A percentile compares a stretch with the other conserved stretches of the same genome.
Evolutionary conservation across 2,888 invertebrate genomes (phyloP).

Genomic region (Acleris holmiana): DNA sequence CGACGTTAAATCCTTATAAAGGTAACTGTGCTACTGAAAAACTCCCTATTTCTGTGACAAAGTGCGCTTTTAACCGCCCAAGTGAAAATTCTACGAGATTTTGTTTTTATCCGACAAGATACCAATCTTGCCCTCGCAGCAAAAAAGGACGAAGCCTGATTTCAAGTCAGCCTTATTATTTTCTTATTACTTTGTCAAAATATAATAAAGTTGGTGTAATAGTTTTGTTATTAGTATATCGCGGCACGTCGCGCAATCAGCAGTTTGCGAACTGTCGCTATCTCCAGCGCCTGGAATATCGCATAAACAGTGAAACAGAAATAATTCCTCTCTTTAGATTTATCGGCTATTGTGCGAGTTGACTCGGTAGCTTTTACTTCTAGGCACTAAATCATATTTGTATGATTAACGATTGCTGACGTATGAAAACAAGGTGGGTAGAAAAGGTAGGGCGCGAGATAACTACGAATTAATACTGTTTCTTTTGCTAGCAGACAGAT

Average conservation of each 20-base stretch:
- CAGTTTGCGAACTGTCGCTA: constrained; percentile 69
- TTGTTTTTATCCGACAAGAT: constrained; percentile 59
- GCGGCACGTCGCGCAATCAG: constrained; percentile 63
- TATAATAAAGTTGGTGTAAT: constrained; percentile 36
- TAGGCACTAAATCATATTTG: constrained; percentile 76
- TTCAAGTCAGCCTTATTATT: constrained; percentile 57
- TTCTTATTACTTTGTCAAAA: constrained; percentile 53
- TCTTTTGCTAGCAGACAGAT: constrained; percentile 13
- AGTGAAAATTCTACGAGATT: constrained; percentile 70
- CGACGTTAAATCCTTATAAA: constrained; percentile 80
- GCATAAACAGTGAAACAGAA: constrained; percentile 73
- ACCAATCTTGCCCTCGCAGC: constrained; percentile 54
- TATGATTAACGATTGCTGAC: constrained; percentile 70
- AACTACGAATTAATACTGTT: constrained; percentile 31
- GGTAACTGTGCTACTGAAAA: constrained; percentile 79
- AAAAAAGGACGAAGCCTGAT: constrained; percentile 50
- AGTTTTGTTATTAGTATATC: constrained; percentile 38
- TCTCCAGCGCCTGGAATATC: constrained; percentile 70
- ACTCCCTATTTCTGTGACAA: constrained; percentile 77
- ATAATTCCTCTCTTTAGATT: constrained; percentile 80
- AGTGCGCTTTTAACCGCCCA: constrained; percentile 70
- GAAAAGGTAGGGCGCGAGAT: constrained; percentile 34
- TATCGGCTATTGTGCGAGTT: constrained; percentile 76
- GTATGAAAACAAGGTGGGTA: constrained; percentile 57
- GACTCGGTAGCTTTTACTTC: constrained; percentile 69